phyloP scores from a whole-genome alignment of 2,113 vertebrate genomes.

The Octodon degus region DNA sequence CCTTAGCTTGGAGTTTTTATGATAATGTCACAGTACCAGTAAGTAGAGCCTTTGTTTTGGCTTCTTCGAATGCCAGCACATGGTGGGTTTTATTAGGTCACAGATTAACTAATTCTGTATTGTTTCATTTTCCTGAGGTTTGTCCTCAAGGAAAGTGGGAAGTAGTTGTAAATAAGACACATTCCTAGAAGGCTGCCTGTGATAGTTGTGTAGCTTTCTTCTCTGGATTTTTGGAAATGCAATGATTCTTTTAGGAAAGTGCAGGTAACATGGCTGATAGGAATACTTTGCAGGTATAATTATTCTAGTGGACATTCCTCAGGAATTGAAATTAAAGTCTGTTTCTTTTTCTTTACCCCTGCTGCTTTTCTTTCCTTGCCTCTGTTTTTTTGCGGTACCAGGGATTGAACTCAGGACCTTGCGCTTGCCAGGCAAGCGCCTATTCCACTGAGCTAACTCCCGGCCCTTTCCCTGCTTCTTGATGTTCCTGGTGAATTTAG shows the following conservation, averaged over 20 bases:
- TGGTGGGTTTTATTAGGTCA: conserved; percentile 18
- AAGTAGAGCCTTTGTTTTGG: conserved; percentile 83
- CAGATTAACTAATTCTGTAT: background rate
- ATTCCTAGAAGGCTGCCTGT: background rate
- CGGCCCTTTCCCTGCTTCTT: background rate
- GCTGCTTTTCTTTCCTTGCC: background rate
- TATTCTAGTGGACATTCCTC: background rate
- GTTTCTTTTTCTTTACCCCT: conserved; percentile 10
- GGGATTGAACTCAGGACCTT: no score
- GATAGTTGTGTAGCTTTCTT: background rate
- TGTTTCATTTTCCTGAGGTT: background rate
- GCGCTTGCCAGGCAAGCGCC: no score
- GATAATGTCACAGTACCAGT: conserved; percentile 96
- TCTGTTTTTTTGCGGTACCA: no score
- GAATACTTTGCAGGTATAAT: background rate
- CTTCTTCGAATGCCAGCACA: background rate
- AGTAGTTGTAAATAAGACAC: background rate
- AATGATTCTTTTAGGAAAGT: conserved; percentile 14
- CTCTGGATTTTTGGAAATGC: background rate
- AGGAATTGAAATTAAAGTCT: conserved; percentile 9
- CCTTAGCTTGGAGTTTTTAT: conserved; percentile 98
- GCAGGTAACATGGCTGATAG: background rate
- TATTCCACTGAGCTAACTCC: no score
- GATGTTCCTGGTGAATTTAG: background rate
- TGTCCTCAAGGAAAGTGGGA: background rate